Evolutionary conservation across 2,113 vertebrate species (phyloP).

Genomic region (Benitochromis conjunctus): DNA sequence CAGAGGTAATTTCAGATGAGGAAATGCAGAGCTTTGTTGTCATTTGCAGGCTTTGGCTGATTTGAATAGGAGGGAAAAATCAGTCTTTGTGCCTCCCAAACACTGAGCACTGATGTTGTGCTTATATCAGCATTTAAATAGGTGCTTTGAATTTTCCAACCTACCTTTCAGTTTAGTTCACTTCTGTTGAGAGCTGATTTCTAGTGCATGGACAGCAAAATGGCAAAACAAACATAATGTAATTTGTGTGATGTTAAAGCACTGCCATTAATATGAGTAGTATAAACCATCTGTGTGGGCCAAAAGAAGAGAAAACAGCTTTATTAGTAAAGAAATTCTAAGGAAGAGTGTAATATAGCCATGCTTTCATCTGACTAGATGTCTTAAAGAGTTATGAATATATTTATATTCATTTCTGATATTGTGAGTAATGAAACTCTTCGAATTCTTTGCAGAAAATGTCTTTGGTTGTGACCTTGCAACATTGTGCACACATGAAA

Average conservation of each 20-base stretch:
- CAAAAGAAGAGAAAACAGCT: background rate
- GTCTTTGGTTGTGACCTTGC: constrained; percentile 87
- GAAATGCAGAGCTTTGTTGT: background rate
- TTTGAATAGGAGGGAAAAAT: background rate
- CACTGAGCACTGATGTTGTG: background rate
- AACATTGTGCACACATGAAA: constrained; percentile 81
- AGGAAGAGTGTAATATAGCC: rapidly evolving
- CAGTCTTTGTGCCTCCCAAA: background rate
- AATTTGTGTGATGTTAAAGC: background rate
- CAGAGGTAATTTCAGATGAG: constrained; percentile 74
- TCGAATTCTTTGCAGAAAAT: constrained; percentile 76
- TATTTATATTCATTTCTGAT: background rate
- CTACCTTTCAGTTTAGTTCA: background rate
- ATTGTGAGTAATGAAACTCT: background rate
- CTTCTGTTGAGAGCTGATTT: background rate
- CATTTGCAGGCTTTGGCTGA: background rate
- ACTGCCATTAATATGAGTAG: background rate
- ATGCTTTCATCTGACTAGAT: background rate
- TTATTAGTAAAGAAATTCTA: rapidly evolving
- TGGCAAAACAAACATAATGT: background rate
- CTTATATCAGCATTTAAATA: background rate
- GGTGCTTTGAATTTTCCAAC: background rate
- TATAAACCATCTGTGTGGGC: background rate
- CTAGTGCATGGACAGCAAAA: background rate
- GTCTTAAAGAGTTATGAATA: background rate